phyloP scores from a whole-genome alignment of 2,797 vertebrate genomes.

The Ctenopoma kingsleyae region DNA sequence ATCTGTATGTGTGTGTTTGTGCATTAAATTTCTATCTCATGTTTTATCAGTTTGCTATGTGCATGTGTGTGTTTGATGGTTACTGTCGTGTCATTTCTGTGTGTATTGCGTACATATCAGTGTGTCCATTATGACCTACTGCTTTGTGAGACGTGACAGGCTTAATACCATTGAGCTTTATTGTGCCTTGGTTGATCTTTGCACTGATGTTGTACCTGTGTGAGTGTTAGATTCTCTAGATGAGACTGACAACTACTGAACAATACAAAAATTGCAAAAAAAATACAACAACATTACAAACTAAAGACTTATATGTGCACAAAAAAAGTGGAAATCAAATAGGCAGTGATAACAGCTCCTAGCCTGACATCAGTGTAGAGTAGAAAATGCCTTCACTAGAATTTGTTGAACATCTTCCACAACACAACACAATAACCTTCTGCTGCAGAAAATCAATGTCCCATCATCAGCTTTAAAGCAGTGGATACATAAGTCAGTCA shows the following conservation, averaged over 20 bases:
- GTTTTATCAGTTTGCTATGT: neutral
- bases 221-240: neutral
- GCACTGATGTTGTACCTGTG: neutral
- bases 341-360: neutral
- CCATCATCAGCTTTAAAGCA: neutral
- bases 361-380: constrained; percentile 3
- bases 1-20: too few relatives aligned
- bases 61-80: neutral
- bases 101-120: neutral
- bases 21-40: neutral
- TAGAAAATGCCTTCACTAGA: neutral
- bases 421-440: neutral
- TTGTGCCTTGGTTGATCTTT: neutral
- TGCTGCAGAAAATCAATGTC: neutral
- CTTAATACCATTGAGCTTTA: constrained; percentile 36
- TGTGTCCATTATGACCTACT: neutral
- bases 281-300: neutral
- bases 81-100: neutral
- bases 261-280: neutral
- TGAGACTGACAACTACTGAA: neutral
- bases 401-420: neutral
- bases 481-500: neutral
- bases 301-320: neutral
- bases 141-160: constrained; percentile 9
- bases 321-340: too few relatives aligned